Base-by-base conservation (phyloP, 2,888 invertebrate species). In the Drosophila formosana region DNA sequence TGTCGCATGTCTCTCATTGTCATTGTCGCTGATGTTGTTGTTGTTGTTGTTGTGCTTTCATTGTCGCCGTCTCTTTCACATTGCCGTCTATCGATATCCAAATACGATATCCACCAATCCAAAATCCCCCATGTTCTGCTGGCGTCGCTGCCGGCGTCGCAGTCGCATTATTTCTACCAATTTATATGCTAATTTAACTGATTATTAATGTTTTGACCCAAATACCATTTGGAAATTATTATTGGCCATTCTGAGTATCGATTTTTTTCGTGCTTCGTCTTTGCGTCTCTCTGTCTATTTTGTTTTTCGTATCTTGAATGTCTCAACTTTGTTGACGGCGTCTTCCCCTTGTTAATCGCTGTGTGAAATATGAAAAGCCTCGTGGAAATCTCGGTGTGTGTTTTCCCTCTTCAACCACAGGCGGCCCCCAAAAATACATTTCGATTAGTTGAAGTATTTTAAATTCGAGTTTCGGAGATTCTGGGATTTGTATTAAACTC, bases 161-260 rank as follows among this genome's bases (percentile, higher is more conserved):
- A 32, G 67, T 52, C 67, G 41, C 58, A 68, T 72, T 76, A 78
- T 74, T 74, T 75, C 78, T 79, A 77, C 81, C 80, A 77, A 80
- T 87, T 78, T 85, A 78, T 89, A 89, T 89, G 90, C 89, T 88
- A 89, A 86, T 90, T 86, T 87, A 78, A 80, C 84, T 83, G 91
- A 90, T 90, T 91, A 91, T 90, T 90, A 91, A 90, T 89, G 89
- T 79, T 78, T 79, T 89, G 89, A 91, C 90, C 91, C 80, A 90
- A 91, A 91, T 91, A 84, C 91, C 91, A 70, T 69, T 85, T 77
- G 73, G 46, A 88, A 85, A 89, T 89, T 89, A 89, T 86, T 88
- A 89, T 89, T 86, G 78, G 88, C 84, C 82, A 78, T 84, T 88
- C 82, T 75, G 69, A 41, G 49, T 67, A 79, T 85, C 70, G 80